Conservation (phyloP, 2,797 vertebrate species). For the Smutsia gigantea region DNA sequence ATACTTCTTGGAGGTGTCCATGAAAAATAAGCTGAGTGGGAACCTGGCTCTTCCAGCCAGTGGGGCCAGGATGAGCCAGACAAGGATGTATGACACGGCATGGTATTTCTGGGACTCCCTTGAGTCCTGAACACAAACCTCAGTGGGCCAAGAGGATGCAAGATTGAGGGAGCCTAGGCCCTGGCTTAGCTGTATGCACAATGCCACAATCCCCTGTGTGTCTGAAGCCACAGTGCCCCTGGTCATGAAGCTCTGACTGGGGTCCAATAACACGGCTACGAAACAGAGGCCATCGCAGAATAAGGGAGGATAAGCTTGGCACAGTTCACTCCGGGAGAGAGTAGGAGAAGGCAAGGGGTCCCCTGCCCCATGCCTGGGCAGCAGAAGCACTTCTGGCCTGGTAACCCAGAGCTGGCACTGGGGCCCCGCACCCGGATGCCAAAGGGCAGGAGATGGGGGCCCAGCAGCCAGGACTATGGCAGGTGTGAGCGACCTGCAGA, state of each 20-base stretch:
- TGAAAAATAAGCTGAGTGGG: not conserved
- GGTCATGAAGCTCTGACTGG: not conserved
- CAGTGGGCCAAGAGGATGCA: not conserved
- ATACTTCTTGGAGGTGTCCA: not conserved
- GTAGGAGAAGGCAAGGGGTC: not conserved
- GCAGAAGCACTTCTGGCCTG: not conserved
- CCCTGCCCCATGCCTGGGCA: not conserved
- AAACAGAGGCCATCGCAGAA: not conserved
- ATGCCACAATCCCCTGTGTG: too few species aligned
- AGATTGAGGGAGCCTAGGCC: not conserved
- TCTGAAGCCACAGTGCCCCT: not conserved
- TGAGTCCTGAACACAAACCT: not conserved
- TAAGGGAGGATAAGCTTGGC: accelerated
- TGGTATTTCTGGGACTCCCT: not conserved
- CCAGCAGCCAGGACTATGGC: not conserved
- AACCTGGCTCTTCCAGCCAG: not conserved
- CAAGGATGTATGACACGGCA: not conserved
- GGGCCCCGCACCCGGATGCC: not conserved
- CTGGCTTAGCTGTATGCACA: accelerated
- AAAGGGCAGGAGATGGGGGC: not conserved
- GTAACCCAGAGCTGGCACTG: not conserved
- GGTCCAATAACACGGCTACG: not conserved
- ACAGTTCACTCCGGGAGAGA: not conserved
- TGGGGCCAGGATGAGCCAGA: not conserved
- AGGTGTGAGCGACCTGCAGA: constrained; percentile 64